Evolutionary conservation across 2,888 invertebrate genomes (phyloP), one percentile per base, ranked within the genome.

Genomic region (Drosophila mercatorum): DNA sequence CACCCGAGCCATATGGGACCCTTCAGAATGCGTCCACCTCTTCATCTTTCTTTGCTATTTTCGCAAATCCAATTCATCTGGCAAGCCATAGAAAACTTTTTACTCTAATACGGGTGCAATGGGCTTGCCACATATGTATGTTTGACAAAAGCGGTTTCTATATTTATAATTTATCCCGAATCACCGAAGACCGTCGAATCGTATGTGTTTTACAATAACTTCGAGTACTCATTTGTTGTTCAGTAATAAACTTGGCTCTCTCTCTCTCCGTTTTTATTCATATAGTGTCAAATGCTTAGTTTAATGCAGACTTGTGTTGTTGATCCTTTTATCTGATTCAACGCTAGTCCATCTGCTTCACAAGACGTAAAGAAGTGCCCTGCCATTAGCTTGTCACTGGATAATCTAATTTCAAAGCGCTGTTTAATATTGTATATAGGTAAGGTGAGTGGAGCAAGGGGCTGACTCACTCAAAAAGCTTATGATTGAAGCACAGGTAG

Each of bases 11-110:
- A 28, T 57, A 51, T 58, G 51, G 31, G 12, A 57, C 56, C 46
- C 65, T 70, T 58, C 57, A 43, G 59, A 61, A 46, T 62, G 59
- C 56, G 41, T 17, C 41, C 43, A 14, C 26, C 14, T 3, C 26
- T 46, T 26, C 12, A 6, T 26, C 46, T 2, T 3, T 14, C 46
- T 14, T 14, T 46, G 46, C 14, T 46, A 26, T 46, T 46, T 46
- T 14, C 7, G 59, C 72, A 88, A 86, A 90, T 89, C 85, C 88
- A 88, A 91, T 90, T 90, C 91, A 68, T 87, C 80, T 76, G 82
- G 74, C 86, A 91, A 90, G 90, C 87, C 83, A 66, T 22, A 68
- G 74, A 34, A 81, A 63, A 83, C 77, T 26, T 87, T 80, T 22
- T 36, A 36, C 52, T 36, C 52, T 75, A 22, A 36, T 12, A 36